Base-by-base conservation (phyloP, 1,140 invertebrate species). In the Trichomalopsis sarcophagae region DNA sequence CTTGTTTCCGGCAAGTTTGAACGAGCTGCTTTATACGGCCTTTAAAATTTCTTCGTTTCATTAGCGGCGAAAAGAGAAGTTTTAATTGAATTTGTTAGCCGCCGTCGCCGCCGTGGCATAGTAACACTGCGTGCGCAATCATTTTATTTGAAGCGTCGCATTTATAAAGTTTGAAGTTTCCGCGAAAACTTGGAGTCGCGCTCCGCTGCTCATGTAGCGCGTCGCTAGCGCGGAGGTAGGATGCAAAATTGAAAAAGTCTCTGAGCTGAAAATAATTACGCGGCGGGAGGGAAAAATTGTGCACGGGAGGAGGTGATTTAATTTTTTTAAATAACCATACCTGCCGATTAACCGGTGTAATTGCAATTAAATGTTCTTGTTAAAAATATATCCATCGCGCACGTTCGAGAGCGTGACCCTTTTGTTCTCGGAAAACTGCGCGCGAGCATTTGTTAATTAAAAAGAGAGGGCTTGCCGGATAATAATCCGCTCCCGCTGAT, bases 121-220 rank as follows among this genome's bases (percentile, higher is more conserved):
- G 44, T 68, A 68, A 80, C 77, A 23, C 9, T 33, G 81, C 69
- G 36, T 55, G 81, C 44, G 71, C 71, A 73, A 82, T 73, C 81
- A 75, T 82, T 81, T 76, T 77, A 55, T 76, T 69, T 30, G 69
- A 74, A 33, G 47, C 30, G 55, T 80, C 81, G 30, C 44, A 73
- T 82, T 82, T 82, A 73, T 82, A 55, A 85, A 76, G 84, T 85
- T 81, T 36, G 33, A 81, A 76, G 55, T 85, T 81, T 30, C 14
- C 47, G 66, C 47, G 40, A 69, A 36, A 55, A 71, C 36, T 77
- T 50, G n/a, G 55, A 62, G 17, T 62, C 17, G 55, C 17, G 21
- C 55, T 62, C 6, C 21, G 55, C 55, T 50, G 47, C 47, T 50
- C 68, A 23, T 23, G n/a, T 69, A 23, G 68, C 2, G n/a, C n/a